Base-by-base conservation (phyloP, 2,113 vertebrate species). In the Neodontobutis hainanensis region DNA sequence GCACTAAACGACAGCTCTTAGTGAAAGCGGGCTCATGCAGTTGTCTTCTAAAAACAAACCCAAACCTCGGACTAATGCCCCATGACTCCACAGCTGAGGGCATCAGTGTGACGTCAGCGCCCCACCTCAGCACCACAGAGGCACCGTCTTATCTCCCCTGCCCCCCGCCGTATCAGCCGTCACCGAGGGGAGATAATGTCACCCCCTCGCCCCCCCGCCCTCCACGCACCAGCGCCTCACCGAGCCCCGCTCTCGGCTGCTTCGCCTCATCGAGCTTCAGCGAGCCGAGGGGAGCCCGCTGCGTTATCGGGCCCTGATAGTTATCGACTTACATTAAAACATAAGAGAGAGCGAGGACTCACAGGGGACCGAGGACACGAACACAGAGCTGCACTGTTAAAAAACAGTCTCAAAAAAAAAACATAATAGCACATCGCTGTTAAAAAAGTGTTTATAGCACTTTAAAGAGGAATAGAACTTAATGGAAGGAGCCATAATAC, bases 251-350 rank as follows among this genome's bases (percentile, higher is more conserved):
- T 64, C 73, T 47, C 49, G 12, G 16, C 10, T 4, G 34, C 55
- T 42, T 38, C 59, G 74, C 80, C 75, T 86, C 80, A 69, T 77
- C 65, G 62, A 78, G 78, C 73, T 51, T 65, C 19, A 16, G 63
- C 59, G 48, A 70, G 77, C 74, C 56, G 45, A 78, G 76, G 27
- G 55, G 50, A 71, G 79, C 81, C 67, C 49, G 4, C 69, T 62
- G 78, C 81, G 76, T 82, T 88, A 87, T 87, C 86, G 74, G 68
- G 32, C 59, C 58, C 81, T 80, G 88, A 89, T 90, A 71, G 73
- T 83, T 84, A 89, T 88, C 85, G 72, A 85, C 87, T 84, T 80
- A 67, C 85, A 84, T 90, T 89, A 87, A 85, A 86, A 89, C 85
- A 88, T 75, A 74, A 78, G 81, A 71, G 80, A 70, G 45, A 16